Evolutionary conservation across 2,888 invertebrate genomes (phyloP).

Genomic region (Platypus cylindrus): DNA sequence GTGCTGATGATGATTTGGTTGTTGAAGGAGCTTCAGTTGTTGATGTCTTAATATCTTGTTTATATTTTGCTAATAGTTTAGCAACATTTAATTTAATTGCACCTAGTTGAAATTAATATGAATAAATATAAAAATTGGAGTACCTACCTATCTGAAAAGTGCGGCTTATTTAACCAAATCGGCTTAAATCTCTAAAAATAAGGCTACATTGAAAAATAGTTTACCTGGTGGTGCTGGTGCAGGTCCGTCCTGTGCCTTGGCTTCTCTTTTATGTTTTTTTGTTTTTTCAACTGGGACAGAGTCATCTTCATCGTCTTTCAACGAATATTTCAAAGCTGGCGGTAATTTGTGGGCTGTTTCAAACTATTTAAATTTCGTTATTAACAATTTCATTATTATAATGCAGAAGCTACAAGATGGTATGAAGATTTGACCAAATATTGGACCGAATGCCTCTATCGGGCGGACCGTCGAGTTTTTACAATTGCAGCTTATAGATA

Average conservation of each 20-base stretch:
- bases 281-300: conserved; percentile 18
- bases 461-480: no score
- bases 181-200: no score
- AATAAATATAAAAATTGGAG: not conserved
- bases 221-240: conserved; percentile 33
- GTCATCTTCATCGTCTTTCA: conserved; percentile 29
- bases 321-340: conserved; percentile 31
- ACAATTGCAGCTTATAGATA: no score
- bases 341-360: conserved; percentile 64
- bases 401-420: no score
- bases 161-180: no score
- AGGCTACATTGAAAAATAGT: not conserved
- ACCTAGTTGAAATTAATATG: conserved; percentile 17
- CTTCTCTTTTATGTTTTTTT: conserved; percentile 23
- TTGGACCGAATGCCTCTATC: no score
- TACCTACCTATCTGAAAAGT: no score
- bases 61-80: conserved; percentile 30
- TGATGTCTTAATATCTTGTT: conserved; percentile 24
- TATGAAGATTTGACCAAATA: no score
- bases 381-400: no score
- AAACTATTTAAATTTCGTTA: conserved; percentile 30
- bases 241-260: conserved; percentile 21
- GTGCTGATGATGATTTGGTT: conserved; percentile 12
- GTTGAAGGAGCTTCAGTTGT: conserved; percentile 28
- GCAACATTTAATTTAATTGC: conserved; percentile 24